Base-by-base conservation (phyloP, 2,797 vertebrate genomes). In the Poecilia picta region DNA sequence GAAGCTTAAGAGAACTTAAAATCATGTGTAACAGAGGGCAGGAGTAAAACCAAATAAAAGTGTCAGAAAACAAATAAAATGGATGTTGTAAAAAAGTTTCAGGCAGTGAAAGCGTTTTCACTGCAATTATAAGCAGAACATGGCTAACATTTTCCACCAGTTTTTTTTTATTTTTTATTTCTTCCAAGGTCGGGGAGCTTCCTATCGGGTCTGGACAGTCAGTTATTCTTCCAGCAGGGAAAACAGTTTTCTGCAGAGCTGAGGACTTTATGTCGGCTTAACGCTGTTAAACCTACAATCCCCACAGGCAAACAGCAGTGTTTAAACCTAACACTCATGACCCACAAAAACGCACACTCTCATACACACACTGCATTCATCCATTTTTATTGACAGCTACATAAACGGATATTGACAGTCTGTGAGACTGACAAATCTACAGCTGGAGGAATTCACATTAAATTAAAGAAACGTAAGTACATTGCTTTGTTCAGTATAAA, bases 271-370 rank as follows among this genome's bases (percentile, higher is more conserved):
- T 91, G 91, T 91, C 86, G 87, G 93, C 92, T 94, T 94, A 94
- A 84, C 85, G 85, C 87, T 90, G 92, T 94, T 93, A 94, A 94
- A 94, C 93, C 92, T 91, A 81, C 92, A 94, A 94, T 94, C 93
- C 91, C 91, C 80, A 62, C 91, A 93, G 92, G 92, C 93, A 93
- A 91, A 93, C 92, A 89, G 84, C 92, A 88, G 83, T 73, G 89
- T 90, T 89, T 94, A 93, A 94, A 94, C 91, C 93, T 86, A 87
- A 91, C 91, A 88, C 91, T 93, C 91, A 93, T 94, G 93, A 93
- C 92, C 90, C 87, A 87, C 80, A 53, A 86, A 92, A 81, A 87
- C 86, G 75, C 87, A 76, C 79, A 36, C 79, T 74, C 23, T 45
- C 77, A 47, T 74, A 72, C 55, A 49, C 75, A 72, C 47, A 64